Evolutionary conservation across 2,888 invertebrate genomes (phyloP), one percentile per base, ranked within the genome.

Genomic region (Agrilus cyanescens): DNA sequence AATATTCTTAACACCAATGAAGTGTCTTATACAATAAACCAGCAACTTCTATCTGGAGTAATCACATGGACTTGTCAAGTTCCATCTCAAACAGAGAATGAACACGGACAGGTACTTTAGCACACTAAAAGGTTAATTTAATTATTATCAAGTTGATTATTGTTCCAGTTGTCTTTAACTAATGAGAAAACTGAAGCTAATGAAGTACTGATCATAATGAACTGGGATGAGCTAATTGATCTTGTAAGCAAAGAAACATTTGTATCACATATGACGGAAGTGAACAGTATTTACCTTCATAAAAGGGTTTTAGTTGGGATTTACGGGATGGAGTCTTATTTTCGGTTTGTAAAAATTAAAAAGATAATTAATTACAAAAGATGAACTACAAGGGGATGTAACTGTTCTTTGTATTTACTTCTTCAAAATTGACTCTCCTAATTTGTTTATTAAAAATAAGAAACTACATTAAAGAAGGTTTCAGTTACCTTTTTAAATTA

Each of bases 61-160:
- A 58, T 73, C 30, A 60, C 61, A 2, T 73, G 72, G 72, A 64
- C 47, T 15, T 58, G 67, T 52, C 59, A 47, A 20, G 37, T 57
- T 2, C 59, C 62, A 32, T 43, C 57, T 6, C 38, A 57, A 43
- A 53, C 54, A 43, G 12, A 59, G 3, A 50, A 57, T 31, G 50
- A 52, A 8, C 38, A 50, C n/a, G 50, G 47, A 25, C 29, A 52
- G 41, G 55, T 53, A 25, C 8, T 25, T 0, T 4, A 20, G 7
- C 13, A 43, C 20, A 34, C 18, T 32, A 14, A 14, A 31, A 20
- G 30, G 30, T 12, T 40, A 5, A 37, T 20, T 16, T 16, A n/a
- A 25, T 12, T 35, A 40, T 12, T 31, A 3, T 14, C 10, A 40
- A 30, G 12, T 30, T 42, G 16, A 12, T 12, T 41, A 20, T 32